Conservation (phyloP, 2,888 invertebrate genomes). For the Cataglyphis livida region DNA sequence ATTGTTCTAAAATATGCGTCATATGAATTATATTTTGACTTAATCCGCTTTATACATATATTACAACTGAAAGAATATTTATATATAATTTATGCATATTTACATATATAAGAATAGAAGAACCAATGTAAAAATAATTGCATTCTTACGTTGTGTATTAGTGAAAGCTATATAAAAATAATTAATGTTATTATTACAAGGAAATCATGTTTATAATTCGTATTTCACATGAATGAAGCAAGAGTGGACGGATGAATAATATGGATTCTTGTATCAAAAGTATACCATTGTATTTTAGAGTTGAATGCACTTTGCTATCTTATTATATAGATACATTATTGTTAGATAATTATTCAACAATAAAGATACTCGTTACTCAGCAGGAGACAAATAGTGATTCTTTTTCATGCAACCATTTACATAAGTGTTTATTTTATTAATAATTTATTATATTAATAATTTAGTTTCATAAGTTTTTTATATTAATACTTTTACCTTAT, state of each 20-base stretch:
- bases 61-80: background rate
- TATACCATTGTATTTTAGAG: slow-evolving; percentile 11
- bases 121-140: too few relatives aligned
- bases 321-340: slow-evolving; percentile 11
- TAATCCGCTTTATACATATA: slow-evolving; percentile 11
- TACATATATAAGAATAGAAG: background rate
- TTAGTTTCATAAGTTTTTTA: background rate
- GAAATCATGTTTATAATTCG: slow-evolving; percentile 4
- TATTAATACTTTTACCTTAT: background rate
- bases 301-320: slow-evolving; percentile 24
- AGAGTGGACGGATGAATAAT: too few relatives aligned
- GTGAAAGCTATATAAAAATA: background rate
- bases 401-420: background rate
- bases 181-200: background rate
- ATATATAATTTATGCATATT: too few relatives aligned
- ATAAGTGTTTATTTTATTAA: background rate
- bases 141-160: background rate
- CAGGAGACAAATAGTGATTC: background rate
- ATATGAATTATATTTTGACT: background rate
- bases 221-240: background rate
- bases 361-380: slow-evolving; percentile 29
- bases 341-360: slow-evolving; percentile 40
- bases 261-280: background rate
- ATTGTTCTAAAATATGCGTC: background rate
- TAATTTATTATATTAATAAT: background rate